Evolutionary conservation across 2,888 invertebrate genomes (phyloP), one percentile per base, ranked within the genome.

Genomic region (Lumbricus terrestris): DNA sequence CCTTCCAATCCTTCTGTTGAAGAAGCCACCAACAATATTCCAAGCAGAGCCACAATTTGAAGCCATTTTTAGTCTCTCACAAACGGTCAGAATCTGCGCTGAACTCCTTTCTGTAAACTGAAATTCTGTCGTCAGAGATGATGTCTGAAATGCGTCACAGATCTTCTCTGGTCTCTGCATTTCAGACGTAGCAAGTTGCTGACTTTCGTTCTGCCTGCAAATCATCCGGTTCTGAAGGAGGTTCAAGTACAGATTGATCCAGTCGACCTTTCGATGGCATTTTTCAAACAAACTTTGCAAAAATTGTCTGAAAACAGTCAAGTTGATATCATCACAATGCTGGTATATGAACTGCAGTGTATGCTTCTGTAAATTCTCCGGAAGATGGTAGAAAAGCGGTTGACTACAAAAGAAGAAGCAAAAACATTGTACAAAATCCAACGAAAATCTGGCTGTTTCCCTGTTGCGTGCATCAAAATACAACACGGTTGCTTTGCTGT

Each of bases 371-470:
- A 85, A 85, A 35, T 34, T 34, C 15, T 35, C 85, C 2, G 85
- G 85, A 85, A 85, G 85, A 85, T 85, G 85, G 23, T 20, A 85
- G 85, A 85, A 37, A 85, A 85, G 8, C 16, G 85, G 85, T 85
- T 34, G 18, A 37, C 85, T 85, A 15, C 82, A 82, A 82, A 85
- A 35, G 23, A 35, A 35, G 4, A 85, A 29, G 35, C 3, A 35
- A 34, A 33, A 83, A 18, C 33, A 20, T 20, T 13, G 35, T 20
- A 35, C n/a, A 35, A 35, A 85, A 16, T 35, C n/a, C 82, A 82
- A 6, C 34, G 5, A 33, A 83, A n/a, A 82, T 82, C 82, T 40
- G 6, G 40, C 15, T n/a, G n/a, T n/a, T n/a, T n/a, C n/a, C n/a
- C n/a, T n/a, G n/a, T n/a, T n/a, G n/a, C n/a, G n/a, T n/a, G n/a